These are phyloP conservation scores for Aptenodytes patagonicus DNA, from an alignment of 2,113 vertebrate genomes.

Conservation along the genomic window DNA sequence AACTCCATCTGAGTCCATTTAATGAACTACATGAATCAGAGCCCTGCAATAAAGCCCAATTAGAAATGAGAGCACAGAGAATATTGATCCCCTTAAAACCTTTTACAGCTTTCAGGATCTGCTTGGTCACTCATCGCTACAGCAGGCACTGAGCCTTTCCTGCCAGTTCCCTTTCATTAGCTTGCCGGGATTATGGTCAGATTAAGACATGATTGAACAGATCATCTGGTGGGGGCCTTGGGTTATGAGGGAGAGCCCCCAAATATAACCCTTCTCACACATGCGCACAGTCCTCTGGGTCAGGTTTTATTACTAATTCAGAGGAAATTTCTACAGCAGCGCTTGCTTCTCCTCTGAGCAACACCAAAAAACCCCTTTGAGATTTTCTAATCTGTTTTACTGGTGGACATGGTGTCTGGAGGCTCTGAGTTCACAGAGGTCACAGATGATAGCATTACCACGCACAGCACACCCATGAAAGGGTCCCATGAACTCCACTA, in stretches of 20 bases:
- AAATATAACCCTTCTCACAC: background rate
- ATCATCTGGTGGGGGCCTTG: background rate
- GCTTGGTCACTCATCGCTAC: background rate
- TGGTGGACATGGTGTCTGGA: background rate
- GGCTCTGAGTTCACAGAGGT: background rate
- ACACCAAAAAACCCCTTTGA: background rate
- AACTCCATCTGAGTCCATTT: constrained; percentile 50
- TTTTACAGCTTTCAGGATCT: background rate
- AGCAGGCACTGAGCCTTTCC: background rate
- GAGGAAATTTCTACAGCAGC: background rate
- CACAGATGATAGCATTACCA: background rate
- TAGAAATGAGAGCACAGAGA: constrained; percentile 38
- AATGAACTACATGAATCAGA: constrained; percentile 54
- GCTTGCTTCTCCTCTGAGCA: background rate
- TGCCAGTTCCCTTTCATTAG: background rate
- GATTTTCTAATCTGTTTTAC: background rate
- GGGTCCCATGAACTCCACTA: background rate
- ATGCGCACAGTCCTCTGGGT: background rate
- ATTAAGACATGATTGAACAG: background rate
- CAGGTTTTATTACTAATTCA: background rate
- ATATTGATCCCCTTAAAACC: constrained; percentile 29
- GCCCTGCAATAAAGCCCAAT: constrained; percentile 48
- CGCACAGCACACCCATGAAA: background rate
- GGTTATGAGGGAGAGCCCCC: background rate
- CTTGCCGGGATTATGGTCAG: background rate